These are phyloP conservation scores for Halictus quadricinctus DNA, from an alignment of 2,888 invertebrate genomes.

Conservation along the genomic window DNA sequence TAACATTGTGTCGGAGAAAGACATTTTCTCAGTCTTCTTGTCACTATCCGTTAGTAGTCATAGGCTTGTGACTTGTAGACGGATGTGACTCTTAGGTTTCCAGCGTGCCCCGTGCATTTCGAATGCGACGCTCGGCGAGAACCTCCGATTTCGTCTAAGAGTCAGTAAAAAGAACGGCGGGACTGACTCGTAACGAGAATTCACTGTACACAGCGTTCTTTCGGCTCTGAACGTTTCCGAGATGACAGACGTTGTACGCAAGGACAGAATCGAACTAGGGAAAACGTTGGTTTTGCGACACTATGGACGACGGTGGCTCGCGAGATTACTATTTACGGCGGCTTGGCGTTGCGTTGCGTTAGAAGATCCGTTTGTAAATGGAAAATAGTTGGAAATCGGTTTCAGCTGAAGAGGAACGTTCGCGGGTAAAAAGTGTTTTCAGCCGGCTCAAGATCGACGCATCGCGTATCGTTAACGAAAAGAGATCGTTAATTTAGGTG, in stretches of 20 bases:
- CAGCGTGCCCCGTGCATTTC: no score
- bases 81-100: no score
- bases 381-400: background rate
- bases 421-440: background rate
- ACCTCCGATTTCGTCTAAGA: no score
- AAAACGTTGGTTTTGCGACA: background rate
- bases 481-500: constrained; percentile 26
- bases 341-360: background rate
- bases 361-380: constrained; percentile 7
- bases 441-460: constrained; percentile 17
- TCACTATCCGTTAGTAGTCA: no score
- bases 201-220: no score
- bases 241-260: background rate
- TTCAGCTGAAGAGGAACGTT: constrained; percentile 7
- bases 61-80: no score
- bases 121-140: no score
- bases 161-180: no score
- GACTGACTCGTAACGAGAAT: no score
- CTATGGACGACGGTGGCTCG: background rate
- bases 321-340: background rate
- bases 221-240: background rate
- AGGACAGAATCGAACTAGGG: background rate
- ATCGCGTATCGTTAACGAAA: background rate
- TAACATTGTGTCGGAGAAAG: no score
- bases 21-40: no score